Conservation (phyloP, 1,140 invertebrate genomes). For the Atta cephalotes region DNA sequence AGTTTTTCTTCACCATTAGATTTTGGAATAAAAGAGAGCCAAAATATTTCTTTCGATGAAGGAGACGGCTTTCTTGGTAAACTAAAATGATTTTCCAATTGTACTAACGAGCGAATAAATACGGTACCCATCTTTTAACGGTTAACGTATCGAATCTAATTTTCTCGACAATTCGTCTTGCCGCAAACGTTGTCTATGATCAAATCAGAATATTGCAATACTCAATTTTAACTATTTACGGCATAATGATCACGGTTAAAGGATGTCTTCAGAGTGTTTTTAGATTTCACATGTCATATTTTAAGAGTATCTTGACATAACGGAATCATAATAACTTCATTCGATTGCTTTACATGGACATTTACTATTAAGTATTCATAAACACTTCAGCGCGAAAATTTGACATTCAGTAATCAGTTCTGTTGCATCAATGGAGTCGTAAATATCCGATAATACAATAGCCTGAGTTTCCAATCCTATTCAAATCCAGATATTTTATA, state of each 20-base stretch:
- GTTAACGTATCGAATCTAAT: conserved; percentile 43
- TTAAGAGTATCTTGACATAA: background rate
- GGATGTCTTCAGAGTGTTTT: background rate
- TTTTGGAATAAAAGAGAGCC: background rate
- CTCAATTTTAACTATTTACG: conserved; percentile 5
- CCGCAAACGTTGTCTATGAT: background rate
- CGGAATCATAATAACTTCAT: background rate
- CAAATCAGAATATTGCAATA: background rate
- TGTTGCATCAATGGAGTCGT: background rate
- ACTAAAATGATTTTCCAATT: background rate
- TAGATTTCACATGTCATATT: background rate
- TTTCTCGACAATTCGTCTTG: conserved; percentile 17
- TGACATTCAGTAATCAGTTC: background rate
- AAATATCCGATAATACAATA: conserved; percentile 1
- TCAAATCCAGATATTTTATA: background rate
- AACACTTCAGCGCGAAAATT: background rate
- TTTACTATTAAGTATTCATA: background rate
- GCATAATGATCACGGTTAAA: background rate
- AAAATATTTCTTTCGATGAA: background rate
- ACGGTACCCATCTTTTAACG: background rate
- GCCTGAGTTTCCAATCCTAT: background rate
- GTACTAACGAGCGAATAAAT: background rate
- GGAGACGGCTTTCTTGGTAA: background rate
- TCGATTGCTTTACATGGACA: background rate
- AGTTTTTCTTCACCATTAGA: background rate